These are phyloP conservation scores for Caenorhabditis sp. DNA, from an alignment of 2,888 invertebrate genomes.

Conservation along the genomic window DNA sequence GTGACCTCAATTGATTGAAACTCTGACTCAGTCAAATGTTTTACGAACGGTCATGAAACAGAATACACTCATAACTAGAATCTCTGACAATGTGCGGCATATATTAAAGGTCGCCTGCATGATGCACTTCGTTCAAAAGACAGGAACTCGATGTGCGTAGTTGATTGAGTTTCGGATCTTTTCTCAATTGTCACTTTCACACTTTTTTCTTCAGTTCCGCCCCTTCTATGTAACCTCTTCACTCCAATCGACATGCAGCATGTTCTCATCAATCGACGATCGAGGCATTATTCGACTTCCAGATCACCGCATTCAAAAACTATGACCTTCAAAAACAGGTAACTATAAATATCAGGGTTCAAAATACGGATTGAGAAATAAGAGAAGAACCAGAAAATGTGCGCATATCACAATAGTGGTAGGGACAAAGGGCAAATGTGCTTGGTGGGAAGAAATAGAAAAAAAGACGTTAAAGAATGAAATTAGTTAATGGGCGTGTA, in stretches of 20 bases:
- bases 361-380: conserved; percentile 4
- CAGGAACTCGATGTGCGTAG: not conserved
- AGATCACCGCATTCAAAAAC: conserved; percentile 39
- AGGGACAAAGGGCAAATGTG: conserved; percentile 47
- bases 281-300: conserved; percentile 49
- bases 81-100: too few species aligned
- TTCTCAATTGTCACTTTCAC: conserved; percentile 48
- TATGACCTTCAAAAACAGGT: conserved; percentile 34
- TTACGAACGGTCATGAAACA: too few species aligned
- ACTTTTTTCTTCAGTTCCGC: conserved; percentile 18
- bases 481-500: conserved; percentile 68
- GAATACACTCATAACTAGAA: too few species aligned
- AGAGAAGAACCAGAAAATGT: conserved; percentile 13
- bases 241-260: conserved; percentile 68
- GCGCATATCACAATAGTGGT: conserved; percentile 47
- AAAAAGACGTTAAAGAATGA: conserved; percentile 58
- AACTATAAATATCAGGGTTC: not conserved
- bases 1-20: not conserved
- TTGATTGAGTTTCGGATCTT: conserved; percentile 13
- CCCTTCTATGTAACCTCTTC: conserved; percentile 56
- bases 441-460: conserved; percentile 25
- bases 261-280: conserved; percentile 66
- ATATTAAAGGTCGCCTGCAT: not conserved
- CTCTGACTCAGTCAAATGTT: not conserved
- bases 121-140: conserved; percentile 18